phyloP scores from a whole-genome alignment of 2,113 vertebrate genomes.

The Caloenas nicobarica region DNA sequence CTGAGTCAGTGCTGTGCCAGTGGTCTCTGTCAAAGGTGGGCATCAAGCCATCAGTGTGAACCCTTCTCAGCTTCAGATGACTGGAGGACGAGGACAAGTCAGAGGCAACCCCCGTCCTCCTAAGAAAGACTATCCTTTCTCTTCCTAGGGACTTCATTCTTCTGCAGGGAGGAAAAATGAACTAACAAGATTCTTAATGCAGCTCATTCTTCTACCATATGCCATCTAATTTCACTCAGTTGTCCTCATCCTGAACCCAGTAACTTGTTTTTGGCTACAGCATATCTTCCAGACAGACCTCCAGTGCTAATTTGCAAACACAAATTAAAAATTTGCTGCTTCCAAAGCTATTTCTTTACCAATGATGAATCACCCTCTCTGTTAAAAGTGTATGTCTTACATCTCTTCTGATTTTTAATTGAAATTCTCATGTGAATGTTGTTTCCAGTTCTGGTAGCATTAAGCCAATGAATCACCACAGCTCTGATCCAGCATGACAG shows the following conservation, averaged over 20 bases:
- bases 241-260: not conserved
- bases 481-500: not conserved
- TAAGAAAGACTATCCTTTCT: not conserved
- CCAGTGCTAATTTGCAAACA: not conserved
- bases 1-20: not conserved
- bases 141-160: not conserved
- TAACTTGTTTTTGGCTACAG: not conserved
- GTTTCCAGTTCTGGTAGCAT: not conserved
- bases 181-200: not conserved
- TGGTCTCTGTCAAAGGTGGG: not conserved
- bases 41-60: not conserved
- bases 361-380: not conserved
- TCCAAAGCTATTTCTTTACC: not conserved
- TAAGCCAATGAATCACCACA: not conserved
- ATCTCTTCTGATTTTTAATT: constrained; percentile 7
- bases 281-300: not conserved
- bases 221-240: not conserved
- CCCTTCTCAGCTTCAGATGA: not conserved
- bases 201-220: not conserved
- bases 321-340: not conserved
- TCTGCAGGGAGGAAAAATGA: not conserved
- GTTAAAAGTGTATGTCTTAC: not conserved
- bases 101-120: not conserved
- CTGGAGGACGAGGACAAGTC: not conserved
- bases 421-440: not conserved